Evolutionary conservation across 2,888 invertebrate genomes (phyloP).

Genomic region (Lasioglossum villosulum): DNA sequence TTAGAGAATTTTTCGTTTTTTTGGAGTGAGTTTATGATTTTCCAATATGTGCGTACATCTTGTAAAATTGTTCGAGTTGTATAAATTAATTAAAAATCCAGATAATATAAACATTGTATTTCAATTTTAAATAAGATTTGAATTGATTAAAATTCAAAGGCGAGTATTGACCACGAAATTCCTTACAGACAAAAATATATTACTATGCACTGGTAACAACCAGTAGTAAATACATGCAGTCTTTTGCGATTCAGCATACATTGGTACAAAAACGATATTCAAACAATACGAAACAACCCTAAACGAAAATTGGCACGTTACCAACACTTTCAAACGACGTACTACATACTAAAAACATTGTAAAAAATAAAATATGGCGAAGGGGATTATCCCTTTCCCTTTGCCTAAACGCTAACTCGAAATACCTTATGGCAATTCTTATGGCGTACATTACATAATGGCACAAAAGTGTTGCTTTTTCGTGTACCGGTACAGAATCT

Average conservation of each 20-base stretch:
- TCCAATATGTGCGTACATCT: neutral
- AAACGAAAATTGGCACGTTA: conserved; percentile 24
- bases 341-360: conserved; percentile 43
- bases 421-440: conserved; percentile 72
- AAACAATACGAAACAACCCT: conserved; percentile 27
- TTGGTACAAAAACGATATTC: conserved; percentile 60
- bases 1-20: neutral
- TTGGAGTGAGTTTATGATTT: neutral
- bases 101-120: neutral
- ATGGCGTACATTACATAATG: conserved; percentile 72
- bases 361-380: conserved; percentile 61
- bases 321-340: conserved; percentile 30
- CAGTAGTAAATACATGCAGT: conserved; percentile 69
- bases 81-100: neutral
- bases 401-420: conserved; percentile 46
- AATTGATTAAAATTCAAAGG: neutral
- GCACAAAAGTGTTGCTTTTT: conserved; percentile 61
- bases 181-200: conserved; percentile 60
- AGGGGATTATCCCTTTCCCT: conserved; percentile 22
- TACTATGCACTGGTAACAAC: conserved; percentile 70
- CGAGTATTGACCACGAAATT: conserved; percentile 34
- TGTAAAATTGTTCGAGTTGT: neutral
- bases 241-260: conserved; percentile 66
- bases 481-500: conserved; percentile 41
- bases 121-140: neutral